A percentile compares a stretch with the other conserved stretches of the same genome.
Conservation (phyloP, 2,113 vertebrate genomes). For the Danio rerio region GRCz12tu NC_133185.1:49112001-49112500, state of each 20-base stretch:
- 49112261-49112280: neutral
- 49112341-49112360: neutral
- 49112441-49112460: no score
- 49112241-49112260: neutral
- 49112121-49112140: neutral
- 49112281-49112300: neutral
- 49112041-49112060: no score
- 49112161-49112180: neutral
- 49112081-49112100: neutral
- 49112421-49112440: no score
- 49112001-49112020: no score
- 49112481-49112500: no score
- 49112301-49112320: neutral
- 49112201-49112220: constrained; percentile 12
- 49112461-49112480: no score
- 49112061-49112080: no score
- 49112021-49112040: no score
- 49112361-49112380: neutral
- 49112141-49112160: constrained; percentile 11
- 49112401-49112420: no score
- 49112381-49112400: neutral
- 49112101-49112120: no score
- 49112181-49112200: constrained; percentile 8
- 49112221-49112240: neutral
- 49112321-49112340: neutral